These are phyloP conservation scores for Xylocopa sonorina DNA, from an alignment of 1,140 invertebrate genomes.

Conservation along the genomic window DNA sequence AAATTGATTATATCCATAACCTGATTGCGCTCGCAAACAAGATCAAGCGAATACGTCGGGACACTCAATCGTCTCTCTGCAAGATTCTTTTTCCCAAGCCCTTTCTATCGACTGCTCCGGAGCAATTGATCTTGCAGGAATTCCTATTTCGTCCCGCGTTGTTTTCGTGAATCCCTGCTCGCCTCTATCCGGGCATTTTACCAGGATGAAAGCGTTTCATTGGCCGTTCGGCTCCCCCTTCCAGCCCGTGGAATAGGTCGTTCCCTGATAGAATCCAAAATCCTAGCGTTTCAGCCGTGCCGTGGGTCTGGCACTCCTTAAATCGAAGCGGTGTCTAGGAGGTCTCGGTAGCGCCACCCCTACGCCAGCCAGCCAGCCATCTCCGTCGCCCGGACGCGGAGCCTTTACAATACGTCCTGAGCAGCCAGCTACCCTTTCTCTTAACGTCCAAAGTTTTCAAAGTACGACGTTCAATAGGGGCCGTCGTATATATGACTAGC, in stretches of 20 bases:
- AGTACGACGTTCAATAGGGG: constrained; percentile 78
- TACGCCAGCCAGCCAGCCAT: constrained; percentile 40
- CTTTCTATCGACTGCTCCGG: background rate
- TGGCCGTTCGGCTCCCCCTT: constrained; percentile 5
- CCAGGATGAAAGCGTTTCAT: constrained; percentile 54
- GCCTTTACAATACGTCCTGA: constrained; percentile 79
- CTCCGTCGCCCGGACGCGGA: constrained; percentile 65
- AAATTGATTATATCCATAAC: no score
- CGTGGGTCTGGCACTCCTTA: constrained; percentile 66
- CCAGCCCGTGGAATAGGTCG: background rate
- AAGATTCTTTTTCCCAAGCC: background rate
- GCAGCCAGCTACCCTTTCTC: constrained; percentile 78
- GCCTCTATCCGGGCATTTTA: constrained; percentile 34
- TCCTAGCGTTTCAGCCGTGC: constrained; percentile 52
- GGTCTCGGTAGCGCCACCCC: constrained; percentile 52
- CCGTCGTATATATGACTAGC: constrained; percentile 71
- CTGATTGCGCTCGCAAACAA: background rate
- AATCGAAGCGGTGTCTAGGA: constrained; percentile 72
- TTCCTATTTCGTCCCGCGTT: constrained; percentile 39
- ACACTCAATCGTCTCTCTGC: background rate
- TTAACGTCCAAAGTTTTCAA: constrained; percentile 82
- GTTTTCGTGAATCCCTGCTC: constrained; percentile 33
- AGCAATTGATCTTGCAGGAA: constrained; percentile 32
- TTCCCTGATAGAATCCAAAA: constrained; percentile 65
- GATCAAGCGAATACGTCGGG: background rate